Base-by-base conservation (phyloP, 2,888 invertebrate genomes). In the Orthonychiurus folsomi region DNA sequence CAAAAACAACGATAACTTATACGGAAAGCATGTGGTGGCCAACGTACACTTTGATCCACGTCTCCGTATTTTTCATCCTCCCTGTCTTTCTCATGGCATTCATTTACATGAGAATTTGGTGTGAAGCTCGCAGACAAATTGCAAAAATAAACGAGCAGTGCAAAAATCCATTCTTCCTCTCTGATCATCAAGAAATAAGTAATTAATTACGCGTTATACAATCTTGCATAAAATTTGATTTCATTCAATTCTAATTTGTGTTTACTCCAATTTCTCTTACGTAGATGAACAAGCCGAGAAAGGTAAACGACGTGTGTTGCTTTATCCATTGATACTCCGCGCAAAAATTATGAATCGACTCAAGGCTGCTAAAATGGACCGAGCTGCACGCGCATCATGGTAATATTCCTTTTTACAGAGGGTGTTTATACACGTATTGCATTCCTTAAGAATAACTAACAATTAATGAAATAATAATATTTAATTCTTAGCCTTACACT, bases 81-180 rank as follows among this genome's bases (percentile, higher is more conserved):
- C 70, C 70, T 20, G 60, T 70, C 3, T 18, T 63, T 54, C 55
- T 62, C 25, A 70, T 70, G 67, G 50, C 63, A 3, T 68, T 60
- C 59, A 67, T 70, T 56, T 70, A 70, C 62, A 37, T 59, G 2
- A 60, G 64, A 50, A 70, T 70, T 26, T 64, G 68, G 67, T 54
- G 55, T 48, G 70, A 70, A 54, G 70, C 70, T 25, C 52, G 66
- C 23, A 62, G 63, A 23, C 68, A 68, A 56, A 65, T 64, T 28
- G 59, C 61, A 12, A 60, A 64, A 37, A 64, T 70, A 57, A 56
- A 47, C 12, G 59, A 61, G n/a, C 66, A 57, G 12, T 66, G 56
- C 62, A 67, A 68, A 52, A 59, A 37, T 23, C 62, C 67, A 9
- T 68, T 66, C 37, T 67, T 64, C 56, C 28, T 67, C 47, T 23